A percentile compares a stretch with the other conserved stretches of the same genome.
These are phyloP conservation scores for Lutraria lutraria DNA, from an alignment of 2,888 invertebrate species.

Conservation along the genomic window DNA sequence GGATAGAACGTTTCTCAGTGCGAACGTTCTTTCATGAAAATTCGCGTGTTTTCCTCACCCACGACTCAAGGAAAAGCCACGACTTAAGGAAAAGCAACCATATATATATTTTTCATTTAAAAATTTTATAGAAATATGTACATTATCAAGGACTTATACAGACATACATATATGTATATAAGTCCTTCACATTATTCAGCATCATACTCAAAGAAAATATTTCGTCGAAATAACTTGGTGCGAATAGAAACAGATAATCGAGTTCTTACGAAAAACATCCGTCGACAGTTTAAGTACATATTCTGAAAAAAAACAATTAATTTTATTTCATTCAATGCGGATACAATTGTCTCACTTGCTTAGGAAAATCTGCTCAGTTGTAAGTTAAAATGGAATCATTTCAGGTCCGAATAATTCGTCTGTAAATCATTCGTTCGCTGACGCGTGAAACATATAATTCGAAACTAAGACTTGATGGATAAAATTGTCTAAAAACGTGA, in stretches of 20 bases:
- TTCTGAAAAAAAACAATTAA: background rate
- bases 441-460: background rate
- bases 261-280: background rate
- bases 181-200: too few species aligned
- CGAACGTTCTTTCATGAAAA: too few species aligned
- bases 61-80: too few species aligned
- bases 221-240: slow-evolving; percentile 6
- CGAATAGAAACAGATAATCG: background rate
- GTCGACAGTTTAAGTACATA: background rate
- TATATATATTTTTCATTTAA: too few species aligned
- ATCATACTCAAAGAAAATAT: too few species aligned
- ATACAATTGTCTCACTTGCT: background rate
- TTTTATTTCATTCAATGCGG: background rate
- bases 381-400: background rate
- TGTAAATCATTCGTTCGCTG: background rate
- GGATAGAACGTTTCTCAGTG: too few species aligned
- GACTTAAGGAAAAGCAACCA: too few species aligned
- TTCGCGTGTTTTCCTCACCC: too few species aligned
- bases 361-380: background rate
- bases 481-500: background rate
- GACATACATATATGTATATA: too few species aligned
- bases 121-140: too few species aligned
- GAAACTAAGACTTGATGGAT: background rate
- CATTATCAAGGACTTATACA: too few species aligned
- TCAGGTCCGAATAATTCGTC: slow-evolving; percentile 21